Base-by-base conservation (phyloP, 1,140 invertebrate genomes). In the Muscidifurax raptorellus region DNA sequence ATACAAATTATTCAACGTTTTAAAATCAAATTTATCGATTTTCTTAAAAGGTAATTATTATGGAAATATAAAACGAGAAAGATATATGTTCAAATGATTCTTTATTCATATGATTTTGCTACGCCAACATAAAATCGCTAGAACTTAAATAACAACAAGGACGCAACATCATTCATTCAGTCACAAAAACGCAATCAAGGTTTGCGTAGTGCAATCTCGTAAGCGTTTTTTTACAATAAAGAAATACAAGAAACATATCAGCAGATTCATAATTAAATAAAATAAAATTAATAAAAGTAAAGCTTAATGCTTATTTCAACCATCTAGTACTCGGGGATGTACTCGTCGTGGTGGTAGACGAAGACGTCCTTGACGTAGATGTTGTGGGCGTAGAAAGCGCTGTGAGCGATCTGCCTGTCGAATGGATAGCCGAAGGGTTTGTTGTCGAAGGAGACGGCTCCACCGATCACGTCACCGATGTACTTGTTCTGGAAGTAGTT, bases 401-500 rank as follows among this genome's bases (percentile, higher is more conserved):
- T 90, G 7, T 87, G 66, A 28, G 89, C 85, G 67, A 93, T 87
- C 6, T 91, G 92, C 88, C 94, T 92, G 84, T 94, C 92, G 64
- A 94, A 91, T 12, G 94, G 94, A 86, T 90, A 94, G 13, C 94
- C 94, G 79, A 94, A 90, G 6, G 94, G 92, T 85, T 88, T 92
- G 82, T 89, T 88, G 80, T 93, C 92, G 3, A 92, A 89, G 30
- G 91, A 91, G 83, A 93, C 87, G 52, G 89, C 88, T 74, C 91
- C 89, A 81, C 92, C 92, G 36, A 92, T 92, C 0, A 91, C 85
- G 10, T 90, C 78, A 80, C 87, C 87, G 75, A 92, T 90, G 78
- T 87, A 88, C 28, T 87, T 87, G 82, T 86, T 89, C 18, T 90
- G 80, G 81, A 89, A 91, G 85, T 91, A 89, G 6, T 88, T 82